A percentile compares a stretch with the other conserved stretches of the same genome.
Evolutionary conservation across 92 coral and sea anemone genomes (phyloP).

Genomic region (Bergia puertoricense): DNA sequence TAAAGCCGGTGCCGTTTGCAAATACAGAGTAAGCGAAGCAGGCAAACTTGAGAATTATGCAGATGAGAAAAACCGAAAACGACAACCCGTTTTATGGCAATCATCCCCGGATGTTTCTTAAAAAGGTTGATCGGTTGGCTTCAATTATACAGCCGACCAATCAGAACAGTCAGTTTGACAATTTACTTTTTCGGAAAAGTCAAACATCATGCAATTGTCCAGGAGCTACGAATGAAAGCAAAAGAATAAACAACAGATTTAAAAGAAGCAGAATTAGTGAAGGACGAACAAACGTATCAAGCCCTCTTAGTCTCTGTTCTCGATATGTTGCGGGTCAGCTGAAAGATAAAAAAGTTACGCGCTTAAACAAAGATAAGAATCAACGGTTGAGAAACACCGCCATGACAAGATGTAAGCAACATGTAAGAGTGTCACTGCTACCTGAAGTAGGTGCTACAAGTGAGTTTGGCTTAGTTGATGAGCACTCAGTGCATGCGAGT

Average conservation of each 20-base stretch:
- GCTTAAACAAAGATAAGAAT: background rate
- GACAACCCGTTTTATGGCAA: background rate
- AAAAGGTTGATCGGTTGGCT: background rate
- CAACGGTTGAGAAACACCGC: background rate
- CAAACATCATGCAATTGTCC: background rate
- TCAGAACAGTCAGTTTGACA: background rate
- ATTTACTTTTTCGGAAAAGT: no score
- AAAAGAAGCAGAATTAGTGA: background rate
- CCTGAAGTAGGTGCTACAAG: background rate
- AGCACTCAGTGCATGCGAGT: background rate
- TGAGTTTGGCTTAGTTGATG: background rate
- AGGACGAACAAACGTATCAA: background rate
- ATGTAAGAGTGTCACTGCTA: background rate
- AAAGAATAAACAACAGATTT: no score
- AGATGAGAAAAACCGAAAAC: background rate
- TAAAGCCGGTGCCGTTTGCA: background rate
- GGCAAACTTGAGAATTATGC: background rate
- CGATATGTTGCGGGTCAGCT: background rate
- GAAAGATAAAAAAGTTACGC: background rate
- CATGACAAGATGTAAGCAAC: no score
- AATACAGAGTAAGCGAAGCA: background rate
- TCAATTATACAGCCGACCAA: background rate
- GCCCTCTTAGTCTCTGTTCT: background rate
- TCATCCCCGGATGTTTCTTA: background rate
- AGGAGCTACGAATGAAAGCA: background rate